Conservation (phyloP, 2,113 vertebrate species). For the Numenius arquata region DNA sequence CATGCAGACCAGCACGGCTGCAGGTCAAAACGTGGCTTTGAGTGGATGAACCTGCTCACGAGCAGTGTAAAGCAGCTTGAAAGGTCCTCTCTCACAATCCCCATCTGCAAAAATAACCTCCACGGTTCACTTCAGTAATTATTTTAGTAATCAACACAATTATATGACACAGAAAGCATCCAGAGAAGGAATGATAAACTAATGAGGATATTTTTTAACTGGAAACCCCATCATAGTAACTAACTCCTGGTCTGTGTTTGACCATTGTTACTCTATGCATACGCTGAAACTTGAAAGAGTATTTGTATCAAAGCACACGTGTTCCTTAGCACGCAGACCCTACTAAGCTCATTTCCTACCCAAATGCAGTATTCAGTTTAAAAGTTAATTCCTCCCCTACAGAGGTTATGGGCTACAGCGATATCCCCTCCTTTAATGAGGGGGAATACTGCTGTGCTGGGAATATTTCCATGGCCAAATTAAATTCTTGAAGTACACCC, state of each 20-base stretch:
- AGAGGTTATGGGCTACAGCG: not conserved
- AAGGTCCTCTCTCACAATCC: not conserved
- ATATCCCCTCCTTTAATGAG: constrained; percentile 33
- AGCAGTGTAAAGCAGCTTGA: not conserved
- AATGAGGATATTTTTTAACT: not conserved
- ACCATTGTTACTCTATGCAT: not conserved
- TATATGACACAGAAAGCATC: not conserved
- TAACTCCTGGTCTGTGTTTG: not conserved
- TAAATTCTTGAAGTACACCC: constrained; percentile 5
- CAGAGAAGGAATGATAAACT: not conserved
- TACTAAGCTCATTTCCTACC: constrained; percentile 53
- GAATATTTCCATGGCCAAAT: constrained; percentile 29
- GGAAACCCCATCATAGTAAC: not conserved
- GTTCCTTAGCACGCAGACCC: not conserved
- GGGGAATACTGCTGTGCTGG: constrained; percentile 26
- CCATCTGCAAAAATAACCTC: not conserved
- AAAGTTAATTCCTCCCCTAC: constrained; percentile 42
- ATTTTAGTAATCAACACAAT: not conserved
- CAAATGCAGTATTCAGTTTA: not conserved
- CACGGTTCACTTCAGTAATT: not conserved
- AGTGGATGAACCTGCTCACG: not conserved
- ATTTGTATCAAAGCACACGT: not conserved
- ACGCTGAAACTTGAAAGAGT: not conserved
- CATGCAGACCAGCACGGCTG: not conserved
- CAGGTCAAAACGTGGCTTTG: not conserved